These are phyloP conservation scores for Drepana arcuata DNA, from an alignment of 1,140 invertebrate genomes.

Conservation along the genomic window DNA sequence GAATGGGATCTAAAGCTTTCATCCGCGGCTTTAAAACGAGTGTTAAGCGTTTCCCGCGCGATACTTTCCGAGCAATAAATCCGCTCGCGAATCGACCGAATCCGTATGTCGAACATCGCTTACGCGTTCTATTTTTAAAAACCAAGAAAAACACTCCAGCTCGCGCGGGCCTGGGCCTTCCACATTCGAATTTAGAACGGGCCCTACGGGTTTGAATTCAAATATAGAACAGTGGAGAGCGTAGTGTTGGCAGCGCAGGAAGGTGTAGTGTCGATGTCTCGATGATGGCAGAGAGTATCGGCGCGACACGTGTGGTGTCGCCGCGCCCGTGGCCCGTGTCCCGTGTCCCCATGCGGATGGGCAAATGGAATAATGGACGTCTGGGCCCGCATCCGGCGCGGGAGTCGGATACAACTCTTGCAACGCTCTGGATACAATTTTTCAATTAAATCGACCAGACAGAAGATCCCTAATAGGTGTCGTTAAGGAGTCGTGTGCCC, in stretches of 20 bases:
- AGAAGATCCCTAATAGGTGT: conserved; percentile 70
- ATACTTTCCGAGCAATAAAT: conserved; percentile 43
- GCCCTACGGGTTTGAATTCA: conserved; percentile 28
- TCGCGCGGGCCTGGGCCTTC: conserved; percentile 13
- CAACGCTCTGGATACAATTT: conserved; percentile 68
- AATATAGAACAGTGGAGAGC: conserved; percentile 31
- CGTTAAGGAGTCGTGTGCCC: conserved; percentile 69
- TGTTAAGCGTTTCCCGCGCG: conserved; percentile 33
- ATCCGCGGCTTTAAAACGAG: conserved; percentile 43
- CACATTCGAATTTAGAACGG: conserved; percentile 36
- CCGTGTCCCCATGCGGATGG: conserved; percentile 64
- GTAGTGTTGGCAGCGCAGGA: conserved; percentile 38
- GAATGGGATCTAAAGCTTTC: conserved; percentile 56
- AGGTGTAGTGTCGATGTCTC: too few species aligned
- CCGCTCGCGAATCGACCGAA: conserved; percentile 46
- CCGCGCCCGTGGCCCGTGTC: too few species aligned
- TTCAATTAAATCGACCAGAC: conserved; percentile 71
- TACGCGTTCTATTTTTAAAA: conserved; percentile 46
- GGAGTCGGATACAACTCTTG: conserved; percentile 63
- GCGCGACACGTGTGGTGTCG: conserved; percentile 4
- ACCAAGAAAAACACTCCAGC: conserved; percentile 42
- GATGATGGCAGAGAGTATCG: too few species aligned
- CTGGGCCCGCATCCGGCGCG: conserved; percentile 69
- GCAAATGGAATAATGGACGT: conserved; percentile 70
- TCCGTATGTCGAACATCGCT: conserved; percentile 38